phyloP scores from a whole-genome alignment of 1,140 invertebrate genomes.

The Oryctes rhinoceros region DNA sequence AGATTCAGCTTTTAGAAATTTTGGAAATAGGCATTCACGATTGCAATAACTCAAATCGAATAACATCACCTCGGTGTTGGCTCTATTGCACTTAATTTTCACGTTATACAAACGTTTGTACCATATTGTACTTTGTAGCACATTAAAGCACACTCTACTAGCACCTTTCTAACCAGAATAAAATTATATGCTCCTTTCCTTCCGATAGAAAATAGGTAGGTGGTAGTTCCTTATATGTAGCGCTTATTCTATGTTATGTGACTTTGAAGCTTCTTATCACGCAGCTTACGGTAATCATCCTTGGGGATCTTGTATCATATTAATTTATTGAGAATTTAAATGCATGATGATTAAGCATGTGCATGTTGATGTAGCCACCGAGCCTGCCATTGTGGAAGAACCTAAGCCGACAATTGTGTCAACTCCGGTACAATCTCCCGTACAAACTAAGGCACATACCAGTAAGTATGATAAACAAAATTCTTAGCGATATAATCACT shows the following conservation, averaged over 20 bases:
- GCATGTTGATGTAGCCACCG: constrained; percentile 42
- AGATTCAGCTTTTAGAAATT: not conserved
- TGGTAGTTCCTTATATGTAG: not conserved
- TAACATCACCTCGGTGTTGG: constrained; percentile 38
- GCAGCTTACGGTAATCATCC: constrained; percentile 3
- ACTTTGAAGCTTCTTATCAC: constrained; percentile 18
- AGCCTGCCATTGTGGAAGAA: constrained; percentile 34
- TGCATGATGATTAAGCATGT: constrained; percentile 41
- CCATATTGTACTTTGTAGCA: not conserved
- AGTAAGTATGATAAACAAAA: constrained; percentile 32
- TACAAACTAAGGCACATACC: constrained; percentile 38
- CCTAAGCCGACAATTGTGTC: constrained; percentile 30
- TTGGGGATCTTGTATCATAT: constrained; percentile 13
- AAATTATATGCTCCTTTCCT: not conserved
- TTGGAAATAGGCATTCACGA: not conserved
- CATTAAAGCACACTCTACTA: not conserved
- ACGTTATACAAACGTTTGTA: not conserved
- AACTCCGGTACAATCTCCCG: constrained; percentile 16
- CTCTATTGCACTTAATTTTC: constrained; percentile 38
- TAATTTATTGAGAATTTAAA: constrained; percentile 22
- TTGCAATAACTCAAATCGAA: constrained; percentile 25
- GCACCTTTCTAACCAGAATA: constrained; percentile 24
- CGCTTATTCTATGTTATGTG: not conserved
- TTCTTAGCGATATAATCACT: constrained; percentile 19
- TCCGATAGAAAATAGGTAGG: constrained; percentile 6